Base-by-base conservation (phyloP, 2,888 invertebrate genomes). In the Aphidius colemani region DNA sequence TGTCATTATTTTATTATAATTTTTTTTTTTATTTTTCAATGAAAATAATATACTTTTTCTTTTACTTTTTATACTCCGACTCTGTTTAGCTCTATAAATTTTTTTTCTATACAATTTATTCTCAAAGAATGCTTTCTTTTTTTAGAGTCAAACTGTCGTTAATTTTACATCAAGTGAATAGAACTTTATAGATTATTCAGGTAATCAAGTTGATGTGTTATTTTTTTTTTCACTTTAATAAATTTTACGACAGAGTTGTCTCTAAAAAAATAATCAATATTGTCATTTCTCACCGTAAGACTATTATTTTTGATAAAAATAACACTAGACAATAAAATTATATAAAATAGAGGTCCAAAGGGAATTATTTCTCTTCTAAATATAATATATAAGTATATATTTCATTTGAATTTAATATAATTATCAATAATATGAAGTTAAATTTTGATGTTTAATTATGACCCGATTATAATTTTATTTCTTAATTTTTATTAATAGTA, bases 291-390 rank as follows among this genome's bases (percentile, higher is more conserved):
- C n/a, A 13, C 48, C 39, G 13, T 39, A 41, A 39, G 7, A 56
- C 41, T 39, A 55, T 53, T n/a, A 53, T 41, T 9, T 41, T 45
- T 43, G n/a, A 59, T 59, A 57, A 18, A 61, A 53, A 43, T 41
- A 3, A 61, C 49, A 10, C 2, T 43, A 46, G 10, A 57, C 50
- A 53, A 60, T 39, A 51, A 41, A 61, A 53, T 10, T 44, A 55
- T 53, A 53, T 59, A 56, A 11, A 45, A 53, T 50, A 59, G 59
- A 62, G 60, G 44, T 53, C 62, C 64, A 61, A 57, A 60, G 63
- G 53, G 50, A 53, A 44, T 65, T 18, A 61, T 50, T 59, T 44
- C 18, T 55, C 13, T 30, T 45, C 43, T 46, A 57, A 65, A 56
- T 59, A 39, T 59, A 48, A 58, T 61, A 59, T 63, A 45, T 58